These are phyloP conservation scores for Schizothorax lantsangensis DNA, from an alignment of 2,797 vertebrate species.

Conservation along the genomic window DNA sequence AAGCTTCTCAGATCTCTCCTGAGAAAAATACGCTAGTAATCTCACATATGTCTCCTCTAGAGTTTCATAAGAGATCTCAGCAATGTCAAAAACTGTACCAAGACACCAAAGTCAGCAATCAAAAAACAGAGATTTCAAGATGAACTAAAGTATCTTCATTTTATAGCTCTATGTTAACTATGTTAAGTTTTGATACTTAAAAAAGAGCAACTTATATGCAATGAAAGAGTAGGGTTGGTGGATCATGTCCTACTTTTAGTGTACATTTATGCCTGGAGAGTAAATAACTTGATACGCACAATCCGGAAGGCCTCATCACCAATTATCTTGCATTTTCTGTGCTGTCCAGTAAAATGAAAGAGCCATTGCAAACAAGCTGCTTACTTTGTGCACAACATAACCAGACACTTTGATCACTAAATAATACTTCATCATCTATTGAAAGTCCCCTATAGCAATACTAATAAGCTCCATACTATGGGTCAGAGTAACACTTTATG, in stretches of 20 bases:
- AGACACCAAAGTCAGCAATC: not conserved
- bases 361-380: not conserved
- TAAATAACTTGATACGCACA: not conserved
- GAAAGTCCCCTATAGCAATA: not conserved
- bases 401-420: constrained; percentile 19
- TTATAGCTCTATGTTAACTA: not conserved
- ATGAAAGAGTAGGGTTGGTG: not conserved
- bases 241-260: not conserved
- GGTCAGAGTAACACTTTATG: not conserved
- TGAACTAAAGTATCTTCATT: not conserved
- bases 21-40: constrained; percentile 16
- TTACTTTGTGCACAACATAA: constrained; percentile 1
- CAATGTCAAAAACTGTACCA: constrained; percentile 11
- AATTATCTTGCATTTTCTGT: constrained; percentile 12
- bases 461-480: constrained; percentile 10
- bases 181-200: not conserved
- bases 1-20: constrained; percentile 32
- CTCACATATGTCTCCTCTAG: constrained; percentile 11
- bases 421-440: not conserved
- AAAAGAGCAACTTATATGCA: not conserved
- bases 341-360: constrained; percentile 6
- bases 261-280: not conserved
- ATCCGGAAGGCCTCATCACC: not conserved
- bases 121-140: not conserved
- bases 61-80: constrained; percentile 29